Conservation (phyloP, 2,113 vertebrate species). For the Excalfactoria chinensis region DNA sequence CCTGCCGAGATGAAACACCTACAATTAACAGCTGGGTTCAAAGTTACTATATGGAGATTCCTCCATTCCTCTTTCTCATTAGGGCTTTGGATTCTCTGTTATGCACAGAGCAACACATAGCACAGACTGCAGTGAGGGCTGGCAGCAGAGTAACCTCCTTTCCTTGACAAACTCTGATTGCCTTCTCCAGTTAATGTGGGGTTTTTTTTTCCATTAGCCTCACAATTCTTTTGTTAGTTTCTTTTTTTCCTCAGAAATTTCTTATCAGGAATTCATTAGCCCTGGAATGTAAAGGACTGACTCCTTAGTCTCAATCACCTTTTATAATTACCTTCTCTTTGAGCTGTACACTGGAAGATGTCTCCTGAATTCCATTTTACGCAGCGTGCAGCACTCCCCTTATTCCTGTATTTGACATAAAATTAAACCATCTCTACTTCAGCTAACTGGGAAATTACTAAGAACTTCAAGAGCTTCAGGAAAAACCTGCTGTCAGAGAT, state of each 20-base stretch:
- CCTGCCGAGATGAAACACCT: not conserved
- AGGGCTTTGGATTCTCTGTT: not conserved
- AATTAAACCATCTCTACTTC: not conserved
- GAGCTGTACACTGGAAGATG: not conserved
- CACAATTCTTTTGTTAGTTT: not conserved
- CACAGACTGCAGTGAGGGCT: too few relatives aligned
- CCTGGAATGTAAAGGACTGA: not conserved
- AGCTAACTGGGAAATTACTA: not conserved
- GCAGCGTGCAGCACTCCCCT: not conserved
- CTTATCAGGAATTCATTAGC: conserved; percentile 6
- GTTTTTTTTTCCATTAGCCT: not conserved
- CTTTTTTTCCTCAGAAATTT: not conserved
- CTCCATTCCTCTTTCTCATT: not conserved
- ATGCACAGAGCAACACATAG: too few relatives aligned
- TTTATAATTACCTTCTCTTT: conserved; percentile 28
- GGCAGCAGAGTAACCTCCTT: not conserved
- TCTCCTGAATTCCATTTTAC: not conserved
- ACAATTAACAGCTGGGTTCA: not conserved
- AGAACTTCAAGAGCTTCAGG: not conserved
- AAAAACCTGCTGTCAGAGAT: not conserved
- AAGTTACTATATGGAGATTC: not conserved
- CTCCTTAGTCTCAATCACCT: not conserved
- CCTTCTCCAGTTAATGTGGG: not conserved
- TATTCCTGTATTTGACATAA: not conserved
- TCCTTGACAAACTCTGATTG: not conserved